These are phyloP conservation scores for Butorides virescens DNA, from an alignment of 2,113 vertebrate species.

Conservation along the genomic window DNA sequence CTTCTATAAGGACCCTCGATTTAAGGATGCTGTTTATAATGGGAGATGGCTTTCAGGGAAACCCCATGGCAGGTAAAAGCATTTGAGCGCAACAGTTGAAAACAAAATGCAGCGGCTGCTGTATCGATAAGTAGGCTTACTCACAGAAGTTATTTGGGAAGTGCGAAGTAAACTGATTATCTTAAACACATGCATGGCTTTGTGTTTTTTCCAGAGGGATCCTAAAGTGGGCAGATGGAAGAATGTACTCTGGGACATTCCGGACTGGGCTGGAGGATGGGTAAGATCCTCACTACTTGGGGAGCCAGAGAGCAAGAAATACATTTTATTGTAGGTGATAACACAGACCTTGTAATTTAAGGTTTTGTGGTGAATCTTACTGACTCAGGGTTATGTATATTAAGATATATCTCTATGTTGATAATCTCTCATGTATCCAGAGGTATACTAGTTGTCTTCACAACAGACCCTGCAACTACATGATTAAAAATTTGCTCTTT, in stretches of 20 bases:
- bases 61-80: slow-evolving; percentile 89
- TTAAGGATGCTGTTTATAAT: slow-evolving; percentile 90
- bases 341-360: background rate
- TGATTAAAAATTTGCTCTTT: background rate
- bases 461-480: background rate
- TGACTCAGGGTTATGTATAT: background rate
- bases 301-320: background rate
- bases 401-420: background rate
- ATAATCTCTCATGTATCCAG: background rate
- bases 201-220: slow-evolving; percentile 79
- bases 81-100: background rate
- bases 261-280: slow-evolving; percentile 93
- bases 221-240: slow-evolving; percentile 92
- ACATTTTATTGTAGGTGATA: background rate
- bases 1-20: slow-evolving; percentile 92
- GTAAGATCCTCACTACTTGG: slow-evolving; percentile 67
- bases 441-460: background rate
- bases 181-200: background rate
- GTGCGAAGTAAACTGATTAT: background rate
- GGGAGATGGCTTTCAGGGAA: slow-evolving; percentile 92
- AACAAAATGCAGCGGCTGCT: background rate
- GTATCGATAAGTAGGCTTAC: background rate
- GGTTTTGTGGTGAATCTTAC: background rate
- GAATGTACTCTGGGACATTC: slow-evolving; percentile 90
- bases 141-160: background rate